phyloP scores from a whole-genome alignment of 2,888 invertebrate species.

The Dendrolimus pini region DNA sequence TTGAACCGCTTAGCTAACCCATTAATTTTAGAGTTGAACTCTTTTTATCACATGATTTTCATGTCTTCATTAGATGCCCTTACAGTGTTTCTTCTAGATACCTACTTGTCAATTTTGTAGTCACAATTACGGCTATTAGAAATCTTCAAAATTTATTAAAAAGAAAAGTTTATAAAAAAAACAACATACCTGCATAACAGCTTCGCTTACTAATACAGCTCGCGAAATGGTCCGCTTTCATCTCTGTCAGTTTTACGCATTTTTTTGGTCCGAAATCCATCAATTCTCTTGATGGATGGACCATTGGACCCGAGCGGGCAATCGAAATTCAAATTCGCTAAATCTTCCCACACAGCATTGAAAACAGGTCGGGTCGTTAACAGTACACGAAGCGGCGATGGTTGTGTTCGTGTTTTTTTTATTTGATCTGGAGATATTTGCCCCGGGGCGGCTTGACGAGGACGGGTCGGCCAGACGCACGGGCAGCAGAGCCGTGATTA shows the following conservation, averaged over 20 bases:
- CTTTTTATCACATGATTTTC: no score
- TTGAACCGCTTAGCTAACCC: no score
- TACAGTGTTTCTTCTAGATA: no score
- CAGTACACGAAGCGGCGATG: constrained; percentile 46
- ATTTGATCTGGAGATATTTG: constrained; percentile 67
- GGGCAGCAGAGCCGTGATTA: constrained; percentile 71
- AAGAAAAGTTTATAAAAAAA: constrained; percentile 25
- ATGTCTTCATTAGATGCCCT: no score
- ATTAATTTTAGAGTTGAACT: no score
- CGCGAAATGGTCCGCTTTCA: constrained; percentile 63
- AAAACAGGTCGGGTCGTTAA: constrained; percentile 72
- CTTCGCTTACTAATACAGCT: constrained; percentile 61
- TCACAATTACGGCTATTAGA: no score
- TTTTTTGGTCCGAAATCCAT: constrained; percentile 73
- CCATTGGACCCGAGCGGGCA: constrained; percentile 52
- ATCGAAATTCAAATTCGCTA: constrained; percentile 76
- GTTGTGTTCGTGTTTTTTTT: constrained; percentile 52
- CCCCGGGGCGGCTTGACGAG: constrained; percentile 30
- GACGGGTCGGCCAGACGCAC: constrained; percentile 62
- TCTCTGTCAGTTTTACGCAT: constrained; percentile 53
- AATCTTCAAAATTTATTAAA: constrained; percentile 5
- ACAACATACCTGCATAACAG: constrained; percentile 46
- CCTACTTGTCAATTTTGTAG: no score
- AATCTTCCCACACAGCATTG: constrained; percentile 72
- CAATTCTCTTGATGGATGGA: constrained; percentile 74